Evolutionary conservation across 2,888 invertebrate species (phyloP).

Genomic region (Eilema depressum): DNA sequence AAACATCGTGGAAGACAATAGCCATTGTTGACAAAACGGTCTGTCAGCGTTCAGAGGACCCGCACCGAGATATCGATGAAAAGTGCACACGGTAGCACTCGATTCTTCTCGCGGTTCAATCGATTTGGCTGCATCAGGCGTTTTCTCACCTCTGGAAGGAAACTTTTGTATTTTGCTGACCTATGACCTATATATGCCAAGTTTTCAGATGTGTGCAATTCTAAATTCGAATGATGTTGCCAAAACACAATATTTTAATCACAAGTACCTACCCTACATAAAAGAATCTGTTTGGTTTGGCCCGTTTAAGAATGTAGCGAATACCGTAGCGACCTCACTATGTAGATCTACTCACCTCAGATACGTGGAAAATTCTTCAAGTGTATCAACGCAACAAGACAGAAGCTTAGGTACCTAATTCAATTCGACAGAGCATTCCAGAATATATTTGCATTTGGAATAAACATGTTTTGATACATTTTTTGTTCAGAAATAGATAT

Average conservation of each 20-base stretch:
- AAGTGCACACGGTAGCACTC: constrained; percentile 61
- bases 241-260: background rate
- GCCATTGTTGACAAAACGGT: constrained; percentile 75
- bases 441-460: too few species aligned
- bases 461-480: too few species aligned
- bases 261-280: too few species aligned
- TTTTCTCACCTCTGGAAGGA: constrained; percentile 25
- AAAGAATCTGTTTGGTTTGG: too few species aligned
- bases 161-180: constrained; percentile 17
- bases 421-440: too few species aligned
- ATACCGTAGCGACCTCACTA: too few species aligned
- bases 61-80: constrained; percentile 60
- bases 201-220: background rate
- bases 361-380: too few species aligned
- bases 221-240: background rate
- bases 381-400: too few species aligned
- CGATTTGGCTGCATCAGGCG: constrained; percentile 56
- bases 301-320: too few species aligned
- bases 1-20: constrained; percentile 76
- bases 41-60: constrained; percentile 68
- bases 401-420: too few species aligned
- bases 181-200: background rate
- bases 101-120: constrained; percentile 71
- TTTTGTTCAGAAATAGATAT: too few species aligned
- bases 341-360: too few species aligned